Conservation (phyloP, 2,797 vertebrate species). For the Gambusia yucatana region DNA sequence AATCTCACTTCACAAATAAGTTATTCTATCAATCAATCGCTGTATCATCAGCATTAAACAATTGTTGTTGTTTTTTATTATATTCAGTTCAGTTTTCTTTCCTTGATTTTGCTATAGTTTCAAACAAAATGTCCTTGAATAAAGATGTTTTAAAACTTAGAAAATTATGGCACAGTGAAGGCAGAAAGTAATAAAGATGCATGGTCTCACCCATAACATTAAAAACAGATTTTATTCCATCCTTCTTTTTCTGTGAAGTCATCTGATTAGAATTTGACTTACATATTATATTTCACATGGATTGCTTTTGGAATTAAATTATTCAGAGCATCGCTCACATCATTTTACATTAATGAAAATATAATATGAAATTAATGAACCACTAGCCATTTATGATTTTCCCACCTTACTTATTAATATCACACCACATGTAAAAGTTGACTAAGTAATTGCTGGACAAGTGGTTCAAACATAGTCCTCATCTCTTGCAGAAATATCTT, state of each 20-base stretch:
- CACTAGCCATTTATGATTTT: conserved; percentile 72
- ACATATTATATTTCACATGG: conserved; percentile 61
- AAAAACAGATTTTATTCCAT: neutral
- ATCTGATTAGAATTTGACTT: conserved; percentile 68
- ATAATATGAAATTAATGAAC: conserved; percentile 73
- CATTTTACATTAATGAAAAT: conserved; percentile 73
- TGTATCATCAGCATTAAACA: neutral
- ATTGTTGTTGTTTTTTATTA: too few relatives aligned
- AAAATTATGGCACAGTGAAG: neutral
- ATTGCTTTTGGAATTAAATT: conserved; percentile 62
- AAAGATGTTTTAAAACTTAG: neutral
- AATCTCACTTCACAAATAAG: neutral
- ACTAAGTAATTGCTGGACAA: conserved; percentile 73
- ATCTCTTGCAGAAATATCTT: conserved; percentile 37
- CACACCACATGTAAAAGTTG: conserved; percentile 65
- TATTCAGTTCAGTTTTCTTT: neutral
- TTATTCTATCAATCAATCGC: neutral
- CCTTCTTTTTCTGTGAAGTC: conserved; percentile 15
- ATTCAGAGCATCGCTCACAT: conserved; percentile 60
- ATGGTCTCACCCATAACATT: neutral
- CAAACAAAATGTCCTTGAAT: neutral
- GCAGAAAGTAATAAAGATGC: neutral
- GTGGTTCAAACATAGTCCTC: conserved; percentile 61
- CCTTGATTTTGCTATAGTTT: neutral
- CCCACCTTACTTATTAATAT: conserved; percentile 71